Conservation (phyloP, 2,888 invertebrate species). For the Xestobium rufovillosum region DNA sequence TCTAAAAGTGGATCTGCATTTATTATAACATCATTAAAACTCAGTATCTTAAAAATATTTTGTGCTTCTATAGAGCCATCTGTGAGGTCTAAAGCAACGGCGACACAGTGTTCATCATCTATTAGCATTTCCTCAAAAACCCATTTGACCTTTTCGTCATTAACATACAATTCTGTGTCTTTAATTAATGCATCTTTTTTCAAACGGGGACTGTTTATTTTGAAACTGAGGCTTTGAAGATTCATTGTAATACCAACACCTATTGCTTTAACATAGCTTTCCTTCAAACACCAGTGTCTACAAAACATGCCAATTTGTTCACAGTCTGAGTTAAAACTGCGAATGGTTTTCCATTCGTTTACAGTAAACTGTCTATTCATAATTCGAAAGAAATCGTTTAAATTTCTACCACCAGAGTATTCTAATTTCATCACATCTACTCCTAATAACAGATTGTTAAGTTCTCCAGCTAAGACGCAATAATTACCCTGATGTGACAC, state of each 20-base stretch:
- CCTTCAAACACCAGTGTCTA: conserved; percentile 89
- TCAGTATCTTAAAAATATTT: conserved; percentile 48
- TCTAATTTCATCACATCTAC: conserved; percentile 88
- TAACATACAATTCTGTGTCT: conserved; percentile 61
- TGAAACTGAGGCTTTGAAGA: conserved; percentile 69
- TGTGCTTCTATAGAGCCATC: too few species aligned
- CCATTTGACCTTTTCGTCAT: conserved; percentile 58
- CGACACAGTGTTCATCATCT: conserved; percentile 68
- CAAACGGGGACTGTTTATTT: conserved; percentile 51
- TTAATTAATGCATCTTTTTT: conserved; percentile 43
- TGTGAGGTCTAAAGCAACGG: conserved; percentile 55
- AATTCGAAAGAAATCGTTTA: conserved; percentile 77
- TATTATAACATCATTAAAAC: conserved; percentile 53
- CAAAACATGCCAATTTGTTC: conserved; percentile 75
- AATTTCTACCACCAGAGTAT: conserved; percentile 59
- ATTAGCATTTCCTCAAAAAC: conserved; percentile 77
- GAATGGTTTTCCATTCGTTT: conserved; percentile 74
- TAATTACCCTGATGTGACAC: conserved; percentile 88
- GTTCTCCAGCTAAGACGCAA: conserved; percentile 72
- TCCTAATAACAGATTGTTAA: conserved; percentile 49
- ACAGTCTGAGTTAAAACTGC: conserved; percentile 47
- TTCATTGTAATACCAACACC: conserved; percentile 79
- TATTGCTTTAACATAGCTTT: conserved; percentile 87
- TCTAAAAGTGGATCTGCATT: conserved; percentile 46
- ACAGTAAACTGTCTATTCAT: conserved; percentile 79